Conservation (phyloP, 2,113 vertebrate species). For the Tapirus terrestris region DNA sequence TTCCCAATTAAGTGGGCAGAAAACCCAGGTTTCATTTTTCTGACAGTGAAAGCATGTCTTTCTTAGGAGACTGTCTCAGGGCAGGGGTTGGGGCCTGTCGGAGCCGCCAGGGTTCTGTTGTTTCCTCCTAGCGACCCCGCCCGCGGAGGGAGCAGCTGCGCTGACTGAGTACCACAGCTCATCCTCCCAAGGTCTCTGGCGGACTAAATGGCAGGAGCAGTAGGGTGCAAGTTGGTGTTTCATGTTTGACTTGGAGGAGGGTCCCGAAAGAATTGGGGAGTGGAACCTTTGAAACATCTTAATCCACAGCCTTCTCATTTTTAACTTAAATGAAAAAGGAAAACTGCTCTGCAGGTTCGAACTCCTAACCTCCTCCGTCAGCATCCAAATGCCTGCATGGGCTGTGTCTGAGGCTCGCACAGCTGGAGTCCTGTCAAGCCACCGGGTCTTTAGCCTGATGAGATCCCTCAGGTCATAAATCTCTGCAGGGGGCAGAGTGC, state of each 20-base stretch:
- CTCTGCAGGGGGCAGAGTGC: not conserved
- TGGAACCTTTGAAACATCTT: not conserved
- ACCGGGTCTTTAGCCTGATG: not conserved
- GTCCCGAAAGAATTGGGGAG: not conserved
- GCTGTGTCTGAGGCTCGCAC: too few species aligned
- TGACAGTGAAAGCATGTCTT: not conserved
- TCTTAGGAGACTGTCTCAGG: not conserved
- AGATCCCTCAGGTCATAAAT: not conserved
- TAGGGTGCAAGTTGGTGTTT: fast-evolving
- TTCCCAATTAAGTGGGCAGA: not conserved
- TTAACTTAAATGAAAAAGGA: not conserved
- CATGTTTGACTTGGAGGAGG: not conserved
- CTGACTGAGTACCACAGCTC: not conserved
- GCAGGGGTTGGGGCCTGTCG: not conserved
- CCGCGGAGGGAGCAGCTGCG: too few species aligned
- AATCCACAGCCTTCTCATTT: not conserved
- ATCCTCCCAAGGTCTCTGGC: not conserved
- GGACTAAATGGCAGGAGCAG: too few species aligned
- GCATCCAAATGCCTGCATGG: not conserved
- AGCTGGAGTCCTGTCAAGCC: not conserved
- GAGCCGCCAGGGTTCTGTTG: not conserved
- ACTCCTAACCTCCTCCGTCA: not conserved
- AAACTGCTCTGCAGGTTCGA: not conserved
- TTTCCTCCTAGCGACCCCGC: not conserved
- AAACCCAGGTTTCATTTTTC: not conserved